Evolutionary conservation across 2,888 invertebrate species (phyloP).

Genomic region (Campoplex nolae): DNA sequence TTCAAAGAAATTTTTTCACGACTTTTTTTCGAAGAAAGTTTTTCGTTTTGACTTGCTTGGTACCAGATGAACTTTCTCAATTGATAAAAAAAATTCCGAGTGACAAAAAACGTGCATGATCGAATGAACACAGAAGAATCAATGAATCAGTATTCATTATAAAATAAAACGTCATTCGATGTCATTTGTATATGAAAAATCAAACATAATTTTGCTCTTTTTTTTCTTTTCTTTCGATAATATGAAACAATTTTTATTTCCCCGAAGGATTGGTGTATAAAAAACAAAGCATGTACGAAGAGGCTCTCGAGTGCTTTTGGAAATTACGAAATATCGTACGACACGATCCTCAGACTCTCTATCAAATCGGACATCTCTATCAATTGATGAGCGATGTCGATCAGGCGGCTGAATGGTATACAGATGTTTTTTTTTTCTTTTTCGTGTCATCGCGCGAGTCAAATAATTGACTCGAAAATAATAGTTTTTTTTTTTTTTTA

Average conservation of each 20-base stretch:
- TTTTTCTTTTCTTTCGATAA: background rate
- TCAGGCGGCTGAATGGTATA: conserved; percentile 88
- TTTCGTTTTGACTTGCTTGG: too few species aligned
- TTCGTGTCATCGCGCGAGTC: background rate
- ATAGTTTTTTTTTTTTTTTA: too few species aligned
- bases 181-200: background rate
- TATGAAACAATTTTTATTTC: background rate
- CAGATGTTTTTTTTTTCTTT: background rate
- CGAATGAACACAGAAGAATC: background rate
- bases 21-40: too few species aligned
- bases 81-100: background rate
- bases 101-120: background rate
- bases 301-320: conserved; percentile 92
- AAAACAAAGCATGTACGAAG: conserved; percentile 89
- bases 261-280: conserved; percentile 89
- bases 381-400: conserved; percentile 88
- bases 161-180: background rate
- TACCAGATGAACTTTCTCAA: too few species aligned
- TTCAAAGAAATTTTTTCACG: too few species aligned
- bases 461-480: background rate
- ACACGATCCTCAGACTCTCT: conserved; percentile 90
- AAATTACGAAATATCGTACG: conserved; percentile 90
- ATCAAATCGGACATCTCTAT: conserved; percentile 92
- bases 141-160: too few species aligned
- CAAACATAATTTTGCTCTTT: background rate